Evolutionary conservation across 2,797 vertebrate species (phyloP).

Genomic region (Catostomus latipinnis): DNA sequence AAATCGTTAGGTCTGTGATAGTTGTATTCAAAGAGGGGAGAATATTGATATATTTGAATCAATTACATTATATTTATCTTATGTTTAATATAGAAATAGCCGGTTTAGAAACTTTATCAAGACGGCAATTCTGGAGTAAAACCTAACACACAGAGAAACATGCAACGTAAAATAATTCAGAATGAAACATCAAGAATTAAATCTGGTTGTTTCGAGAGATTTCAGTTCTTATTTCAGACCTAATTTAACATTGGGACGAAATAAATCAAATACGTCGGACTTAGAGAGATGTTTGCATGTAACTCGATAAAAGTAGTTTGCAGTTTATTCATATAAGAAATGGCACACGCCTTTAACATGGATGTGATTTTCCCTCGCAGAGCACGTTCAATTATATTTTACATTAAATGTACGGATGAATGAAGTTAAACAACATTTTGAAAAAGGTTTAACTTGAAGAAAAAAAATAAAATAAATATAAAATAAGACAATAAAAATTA

Average conservation of each 20-base stretch:
- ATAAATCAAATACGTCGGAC: not conserved
- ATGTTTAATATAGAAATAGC: not conserved
- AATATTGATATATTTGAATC: too few relatives aligned
- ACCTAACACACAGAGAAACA: not conserved
- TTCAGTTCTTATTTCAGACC: not conserved
- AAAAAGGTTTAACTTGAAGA: constrained; percentile 35
- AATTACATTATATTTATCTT: not conserved
- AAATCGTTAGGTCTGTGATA: too few relatives aligned
- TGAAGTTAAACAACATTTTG: not conserved
- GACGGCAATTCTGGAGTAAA: not conserved
- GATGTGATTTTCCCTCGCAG: not conserved
- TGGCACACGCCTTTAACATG: not conserved
- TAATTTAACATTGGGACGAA: constrained; percentile 7
- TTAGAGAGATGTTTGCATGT: too few relatives aligned
- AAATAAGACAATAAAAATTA: constrained; percentile 26
- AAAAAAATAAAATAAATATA: too few relatives aligned
- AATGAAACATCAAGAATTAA: not conserved
- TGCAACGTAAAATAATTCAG: not conserved
- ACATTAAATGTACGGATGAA: constrained; percentile 10
- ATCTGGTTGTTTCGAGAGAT: not conserved
- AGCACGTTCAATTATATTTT: not conserved
- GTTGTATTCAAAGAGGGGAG: too few relatives aligned
- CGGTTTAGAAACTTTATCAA: not conserved
- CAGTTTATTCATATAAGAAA: too few relatives aligned
- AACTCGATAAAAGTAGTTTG: too few relatives aligned